These are phyloP conservation scores for Netelia fuscicornis DNA, from an alignment of 2,888 invertebrate species.

Conservation along the genomic window DNA sequence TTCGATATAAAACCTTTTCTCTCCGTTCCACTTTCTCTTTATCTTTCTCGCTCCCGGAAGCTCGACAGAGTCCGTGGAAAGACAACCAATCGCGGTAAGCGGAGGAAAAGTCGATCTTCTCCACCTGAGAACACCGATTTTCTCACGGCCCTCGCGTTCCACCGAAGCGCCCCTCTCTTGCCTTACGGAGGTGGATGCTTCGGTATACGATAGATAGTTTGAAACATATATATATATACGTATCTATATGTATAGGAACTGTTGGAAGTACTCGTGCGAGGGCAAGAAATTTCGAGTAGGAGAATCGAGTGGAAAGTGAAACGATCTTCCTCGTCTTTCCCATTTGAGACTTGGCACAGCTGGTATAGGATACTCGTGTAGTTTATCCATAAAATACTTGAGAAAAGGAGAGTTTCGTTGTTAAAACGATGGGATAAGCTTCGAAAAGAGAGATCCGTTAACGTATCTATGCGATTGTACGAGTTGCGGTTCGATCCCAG, in stretches of 20 bases:
- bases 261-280: constrained; percentile 55
- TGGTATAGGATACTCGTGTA: constrained; percentile 37
- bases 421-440: neutral
- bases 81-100: constrained; percentile 65
- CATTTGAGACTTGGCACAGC: constrained; percentile 53
- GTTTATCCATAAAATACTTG: constrained; percentile 47
- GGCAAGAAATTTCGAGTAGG: constrained; percentile 51
- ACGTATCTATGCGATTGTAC: neutral
- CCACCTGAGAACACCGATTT: constrained; percentile 66
- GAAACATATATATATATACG: constrained; percentile 12
- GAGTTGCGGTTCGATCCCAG: neutral
- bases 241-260: constrained; percentile 24
- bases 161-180: neutral
- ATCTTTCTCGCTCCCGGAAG: constrained; percentile 38
- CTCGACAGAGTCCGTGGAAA: constrained; percentile 47
- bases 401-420: constrained; percentile 26
- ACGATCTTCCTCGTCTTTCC: constrained; percentile 53
- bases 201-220: constrained; percentile 3
- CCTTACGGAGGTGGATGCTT: constrained; percentile 13
- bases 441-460: neutral
- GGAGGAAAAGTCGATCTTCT: constrained; percentile 64
- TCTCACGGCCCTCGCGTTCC: constrained; percentile 36
- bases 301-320: constrained; percentile 61
- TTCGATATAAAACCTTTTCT: neutral
- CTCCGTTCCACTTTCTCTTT: constrained; percentile 7